Base-by-base conservation (phyloP, 2,113 vertebrate species). In the Gila orcuttii region DNA sequence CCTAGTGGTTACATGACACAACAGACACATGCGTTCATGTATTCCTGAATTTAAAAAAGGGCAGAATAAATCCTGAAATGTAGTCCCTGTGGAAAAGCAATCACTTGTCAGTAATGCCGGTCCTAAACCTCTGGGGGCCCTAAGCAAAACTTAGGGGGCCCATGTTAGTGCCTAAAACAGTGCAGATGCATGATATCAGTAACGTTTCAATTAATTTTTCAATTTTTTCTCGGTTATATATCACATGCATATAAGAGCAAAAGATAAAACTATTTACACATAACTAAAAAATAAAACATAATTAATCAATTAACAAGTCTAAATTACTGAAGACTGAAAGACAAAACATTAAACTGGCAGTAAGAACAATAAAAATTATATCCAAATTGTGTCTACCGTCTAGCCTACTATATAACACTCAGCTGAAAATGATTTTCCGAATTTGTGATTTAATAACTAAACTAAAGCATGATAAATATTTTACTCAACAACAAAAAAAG, bases 1-100 rank as follows among this genome's bases (percentile, higher is more conserved):
- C 62, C 88, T 87, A 13, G 50, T 85, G 88, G 85, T 82, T 9
- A 28, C 39, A 21, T 12, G 11, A 62, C 17, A 50, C n/a, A 74
- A 59, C 10, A 57, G 31, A 12, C 52, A 6, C 3, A n/a, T 17
- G 7, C 6, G 10, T 69, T 33, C 17, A 36, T 9, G 31, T 36
- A 6, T 68, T 68, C 28, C 4, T 17, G 0, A 75, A 15, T n/a
- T 15, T 25, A 45, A 75, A 12, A 47, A 42, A 42, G 39, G 42
- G 42, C 42, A 25, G 36, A 31, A 28, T 50, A 75, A 45, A 50
- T 50, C 21, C 25, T 76, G n/a, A 52, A 31, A 50, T 50, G 6
- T 55, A n/a, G 36, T 71, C 33, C 33, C 19, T 12, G 36, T 39
- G 36, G 19, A 42, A 71, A 69, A 36, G 17, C 33, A 4, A 21